Evolutionary conservation across 1,140 invertebrate species (phyloP).

Genomic region (Tyrophagus putrescentiae): DNA sequence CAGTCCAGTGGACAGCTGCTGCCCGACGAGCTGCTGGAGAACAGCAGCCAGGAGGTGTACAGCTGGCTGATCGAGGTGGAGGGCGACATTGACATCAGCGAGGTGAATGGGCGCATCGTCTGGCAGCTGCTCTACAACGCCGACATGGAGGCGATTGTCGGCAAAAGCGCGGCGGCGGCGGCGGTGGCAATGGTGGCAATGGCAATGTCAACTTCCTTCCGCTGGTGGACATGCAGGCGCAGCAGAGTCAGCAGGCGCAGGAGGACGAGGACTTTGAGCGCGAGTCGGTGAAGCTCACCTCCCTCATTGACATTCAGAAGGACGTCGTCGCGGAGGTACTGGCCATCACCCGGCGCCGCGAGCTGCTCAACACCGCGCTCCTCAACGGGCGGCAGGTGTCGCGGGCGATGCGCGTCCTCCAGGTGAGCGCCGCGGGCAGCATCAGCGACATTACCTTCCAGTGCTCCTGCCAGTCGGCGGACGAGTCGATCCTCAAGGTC

Average conservation of each 20-base stretch:
- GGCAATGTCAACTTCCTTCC: too few species aligned
- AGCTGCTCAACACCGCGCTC: slow-evolving; percentile 78
- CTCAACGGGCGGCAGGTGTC: slow-evolving; percentile 82
- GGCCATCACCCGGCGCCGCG: slow-evolving; percentile 73
- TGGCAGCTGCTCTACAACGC: slow-evolving; percentile 55
- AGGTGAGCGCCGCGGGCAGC: slow-evolving; percentile 79
- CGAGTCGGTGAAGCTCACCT: slow-evolving; percentile 53
- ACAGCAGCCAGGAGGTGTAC: slow-evolving; percentile 57
- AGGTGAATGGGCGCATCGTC: slow-evolving; percentile 54
- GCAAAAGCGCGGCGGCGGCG: slow-evolving; percentile 40
- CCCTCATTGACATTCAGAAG: slow-evolving; percentile 72
- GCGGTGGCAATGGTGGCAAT: too few species aligned
- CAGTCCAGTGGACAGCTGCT: too few species aligned
- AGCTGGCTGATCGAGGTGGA: slow-evolving; percentile 77
- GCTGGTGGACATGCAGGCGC: slow-evolving; percentile 31
- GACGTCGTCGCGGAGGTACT: slow-evolving; percentile 84
- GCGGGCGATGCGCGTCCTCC: slow-evolving; percentile 85
- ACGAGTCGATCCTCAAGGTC: slow-evolving; percentile 90
- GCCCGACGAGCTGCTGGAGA: slow-evolving; percentile 6
- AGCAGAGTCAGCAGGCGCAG: slow-evolving; percentile 39
- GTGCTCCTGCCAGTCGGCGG: slow-evolving; percentile 81
- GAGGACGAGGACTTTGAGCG: slow-evolving; percentile 40
- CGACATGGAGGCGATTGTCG: background rate
- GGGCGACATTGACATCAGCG: slow-evolving; percentile 53
- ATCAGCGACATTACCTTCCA: slow-evolving; percentile 88